These are phyloP conservation scores for Burhinus oedicnemus DNA, from an alignment of 2,113 vertebrate species.

Conservation along the genomic window DNA sequence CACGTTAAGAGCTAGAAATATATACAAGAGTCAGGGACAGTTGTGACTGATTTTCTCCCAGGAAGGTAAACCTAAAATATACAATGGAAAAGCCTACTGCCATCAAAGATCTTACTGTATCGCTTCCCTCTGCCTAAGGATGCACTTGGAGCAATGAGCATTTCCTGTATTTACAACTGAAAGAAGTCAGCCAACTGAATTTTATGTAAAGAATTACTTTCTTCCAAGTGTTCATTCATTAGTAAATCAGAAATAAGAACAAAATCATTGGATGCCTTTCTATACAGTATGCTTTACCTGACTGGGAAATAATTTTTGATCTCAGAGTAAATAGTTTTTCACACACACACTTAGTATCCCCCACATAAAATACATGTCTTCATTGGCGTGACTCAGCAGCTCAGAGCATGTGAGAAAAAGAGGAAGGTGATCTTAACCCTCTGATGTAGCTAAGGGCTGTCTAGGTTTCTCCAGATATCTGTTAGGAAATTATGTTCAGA, in stretches of 20 bases:
- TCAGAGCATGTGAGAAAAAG: neutral
- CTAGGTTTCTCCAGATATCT: neutral
- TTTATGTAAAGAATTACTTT: neutral
- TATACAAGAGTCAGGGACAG: neutral
- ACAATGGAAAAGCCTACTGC: neutral
- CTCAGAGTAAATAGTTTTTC: neutral
- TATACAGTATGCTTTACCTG: neutral
- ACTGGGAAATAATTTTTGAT: neutral
- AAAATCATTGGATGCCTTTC: neutral
- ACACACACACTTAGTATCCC: neutral
- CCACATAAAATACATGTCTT: neutral
- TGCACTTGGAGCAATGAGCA: neutral
- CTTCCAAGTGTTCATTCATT: neutral
- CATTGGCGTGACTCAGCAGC: neutral
- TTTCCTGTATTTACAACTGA: neutral
- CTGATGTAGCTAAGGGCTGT: neutral
- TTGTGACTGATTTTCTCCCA: neutral
- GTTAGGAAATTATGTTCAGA: neutral
- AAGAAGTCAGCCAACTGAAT: neutral
- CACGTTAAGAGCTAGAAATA: neutral
- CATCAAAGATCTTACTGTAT: neutral
- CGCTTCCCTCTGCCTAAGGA: neutral
- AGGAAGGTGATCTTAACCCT: neutral
- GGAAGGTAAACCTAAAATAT: neutral
- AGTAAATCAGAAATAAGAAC: neutral